Conservation (phyloP, 2,797 vertebrate genomes). For the Anguilla marmorata region DNA sequence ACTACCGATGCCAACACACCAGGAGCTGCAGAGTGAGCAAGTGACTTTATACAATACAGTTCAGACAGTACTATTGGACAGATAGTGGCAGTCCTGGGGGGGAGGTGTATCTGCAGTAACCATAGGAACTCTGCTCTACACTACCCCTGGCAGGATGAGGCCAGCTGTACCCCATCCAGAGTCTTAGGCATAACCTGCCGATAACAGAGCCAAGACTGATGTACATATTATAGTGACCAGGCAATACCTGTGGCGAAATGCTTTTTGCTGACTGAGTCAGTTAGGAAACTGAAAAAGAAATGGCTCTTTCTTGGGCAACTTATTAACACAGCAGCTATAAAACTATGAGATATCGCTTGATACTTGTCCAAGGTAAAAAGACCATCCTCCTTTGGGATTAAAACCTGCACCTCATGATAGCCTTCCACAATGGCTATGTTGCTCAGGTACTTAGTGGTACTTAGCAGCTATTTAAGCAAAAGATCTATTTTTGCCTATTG, state of each 20-base stretch:
- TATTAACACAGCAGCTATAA: neutral
- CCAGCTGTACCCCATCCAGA: neutral
- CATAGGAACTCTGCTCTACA: neutral
- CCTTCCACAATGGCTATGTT: neutral
- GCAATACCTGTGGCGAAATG: neutral
- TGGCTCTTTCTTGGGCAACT: neutral
- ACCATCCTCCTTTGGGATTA: neutral
- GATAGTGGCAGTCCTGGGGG: neutral
- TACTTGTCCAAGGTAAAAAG: neutral
- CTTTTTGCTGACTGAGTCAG: neutral
- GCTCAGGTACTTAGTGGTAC: neutral
- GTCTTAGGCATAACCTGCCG: neutral
- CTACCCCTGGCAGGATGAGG: neutral
- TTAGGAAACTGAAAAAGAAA: neutral
- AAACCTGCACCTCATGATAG: neutral
- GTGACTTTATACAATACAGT: neutral
- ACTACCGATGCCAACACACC: too few species aligned
- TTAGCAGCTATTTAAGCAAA: neutral
- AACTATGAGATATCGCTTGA: neutral
- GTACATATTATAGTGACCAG: neutral
- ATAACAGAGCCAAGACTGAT: neutral
- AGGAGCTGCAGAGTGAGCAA: too few species aligned
- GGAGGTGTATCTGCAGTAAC: neutral
- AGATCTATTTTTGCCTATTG: neutral
- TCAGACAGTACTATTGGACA: neutral